These are phyloP conservation scores for Limnodromus scolopaceus DNA, from an alignment of 2,797 vertebrate species.

Conservation along the genomic window DNA sequence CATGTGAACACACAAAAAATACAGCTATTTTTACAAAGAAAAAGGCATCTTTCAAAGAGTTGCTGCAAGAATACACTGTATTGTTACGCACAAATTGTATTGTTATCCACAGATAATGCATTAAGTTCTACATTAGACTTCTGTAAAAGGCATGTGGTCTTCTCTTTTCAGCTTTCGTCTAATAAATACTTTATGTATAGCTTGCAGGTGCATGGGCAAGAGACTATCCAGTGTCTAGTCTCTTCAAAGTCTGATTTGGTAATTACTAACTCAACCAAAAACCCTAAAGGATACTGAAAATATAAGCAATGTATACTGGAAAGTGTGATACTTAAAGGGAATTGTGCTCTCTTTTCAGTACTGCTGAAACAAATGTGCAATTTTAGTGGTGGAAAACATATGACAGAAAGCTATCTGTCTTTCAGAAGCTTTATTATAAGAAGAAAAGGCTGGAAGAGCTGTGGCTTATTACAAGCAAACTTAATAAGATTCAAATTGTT, in stretches of 20 bases:
- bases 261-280: constrained; percentile 17
- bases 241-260: constrained; percentile 47
- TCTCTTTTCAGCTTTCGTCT: constrained; percentile 16
- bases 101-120: background rate
- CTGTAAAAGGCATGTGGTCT: constrained; percentile 18
- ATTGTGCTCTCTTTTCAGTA: background rate
- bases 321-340: background rate
- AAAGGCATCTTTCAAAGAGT: background rate
- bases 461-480: constrained; percentile 22
- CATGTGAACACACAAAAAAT: background rate
- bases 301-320: background rate
- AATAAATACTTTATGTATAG: constrained; percentile 57
- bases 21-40: background rate
- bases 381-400: background rate
- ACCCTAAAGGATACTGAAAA: constrained; percentile 22
- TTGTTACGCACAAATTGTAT: background rate
- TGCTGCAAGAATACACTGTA: background rate
- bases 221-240: background rate
- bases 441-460: constrained; percentile 3
- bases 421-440: background rate
- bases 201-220: constrained; percentile 41
- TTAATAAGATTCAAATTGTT: constrained; percentile 38
- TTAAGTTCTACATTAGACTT: background rate
- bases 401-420: background rate
- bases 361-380: background rate